These are phyloP conservation scores for Callosobruchus maculatus DNA, from an alignment of 2,888 invertebrate genomes.

Conservation along the genomic window DNA sequence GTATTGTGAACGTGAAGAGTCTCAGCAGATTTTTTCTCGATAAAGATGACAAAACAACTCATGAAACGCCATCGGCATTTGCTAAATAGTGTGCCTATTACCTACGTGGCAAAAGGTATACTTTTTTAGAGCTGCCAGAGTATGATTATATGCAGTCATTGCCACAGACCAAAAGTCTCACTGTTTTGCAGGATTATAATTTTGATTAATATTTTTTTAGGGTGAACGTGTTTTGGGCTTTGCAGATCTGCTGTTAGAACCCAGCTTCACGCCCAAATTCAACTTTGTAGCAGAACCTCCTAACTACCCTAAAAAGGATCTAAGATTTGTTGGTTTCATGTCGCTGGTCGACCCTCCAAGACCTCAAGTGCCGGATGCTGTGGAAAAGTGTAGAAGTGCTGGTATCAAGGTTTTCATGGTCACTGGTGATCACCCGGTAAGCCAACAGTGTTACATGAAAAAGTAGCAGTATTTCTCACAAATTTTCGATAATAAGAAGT, in stretches of 20 bases:
- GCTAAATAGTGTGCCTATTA: too few species aligned
- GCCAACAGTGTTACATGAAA: conserved; percentile 4
- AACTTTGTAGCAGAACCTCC: conserved; percentile 59
- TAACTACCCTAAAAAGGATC: conserved; percentile 67
- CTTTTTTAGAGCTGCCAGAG: too few species aligned
- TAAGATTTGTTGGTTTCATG: conserved; percentile 62
- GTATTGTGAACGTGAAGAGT: too few species aligned
- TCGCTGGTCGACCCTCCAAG: conserved; percentile 66
- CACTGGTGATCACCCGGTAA: conserved; percentile 76
- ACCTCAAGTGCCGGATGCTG: conserved; percentile 64
- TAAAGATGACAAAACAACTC: too few species aligned
- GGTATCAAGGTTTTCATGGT: conserved; percentile 81
- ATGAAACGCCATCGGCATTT: too few species aligned
- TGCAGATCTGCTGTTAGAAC: conserved; percentile 64
- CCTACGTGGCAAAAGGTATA: too few species aligned
- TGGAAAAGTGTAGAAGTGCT: conserved; percentile 66
- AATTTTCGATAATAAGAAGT: too few species aligned
- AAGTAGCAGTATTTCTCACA: too few species aligned
- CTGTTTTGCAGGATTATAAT: too few species aligned
- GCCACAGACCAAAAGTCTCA: too few species aligned
- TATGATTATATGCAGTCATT: too few species aligned
- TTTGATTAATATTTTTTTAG: not conserved
- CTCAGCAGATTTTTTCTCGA: too few species aligned
- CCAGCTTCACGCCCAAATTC: conserved; percentile 53
- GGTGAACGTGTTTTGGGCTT: conserved; percentile 80